Conservation (phyloP, 2,888 invertebrate species). For the Bursaphelenchus okinawaensis region DNA sequence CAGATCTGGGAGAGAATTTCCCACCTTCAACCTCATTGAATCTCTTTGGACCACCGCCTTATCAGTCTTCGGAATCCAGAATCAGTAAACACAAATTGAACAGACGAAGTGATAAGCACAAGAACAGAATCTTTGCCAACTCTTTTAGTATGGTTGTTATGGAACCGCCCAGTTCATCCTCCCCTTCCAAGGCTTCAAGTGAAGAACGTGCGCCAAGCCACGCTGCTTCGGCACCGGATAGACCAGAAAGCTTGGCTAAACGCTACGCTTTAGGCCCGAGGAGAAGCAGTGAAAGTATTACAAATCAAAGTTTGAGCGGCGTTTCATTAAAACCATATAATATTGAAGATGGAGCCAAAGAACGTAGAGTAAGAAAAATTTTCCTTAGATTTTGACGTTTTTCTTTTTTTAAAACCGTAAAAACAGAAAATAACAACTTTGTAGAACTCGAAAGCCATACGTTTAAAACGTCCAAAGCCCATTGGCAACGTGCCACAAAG, state of each 20-base stretch:
- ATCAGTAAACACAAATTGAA: slow-evolving; percentile 14
- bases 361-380: no score
- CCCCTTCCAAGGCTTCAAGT: not conserved
- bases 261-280: not conserved
- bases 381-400: no score
- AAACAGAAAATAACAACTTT: no score
- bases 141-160: slow-evolving; percentile 22
- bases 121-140: slow-evolving; percentile 24
- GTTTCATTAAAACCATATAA: not conserved
- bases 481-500: not conserved
- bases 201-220: slow-evolving; percentile 9
- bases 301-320: not conserved
- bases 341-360: no score
- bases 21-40: slow-evolving; percentile 17
- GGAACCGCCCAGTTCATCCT: slow-evolving; percentile 5
- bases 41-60: slow-evolving; percentile 46
- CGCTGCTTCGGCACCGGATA: slow-evolving; percentile 5
- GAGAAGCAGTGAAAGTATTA: not conserved
- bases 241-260: not conserved
- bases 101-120: slow-evolving; percentile 22
- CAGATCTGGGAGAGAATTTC: no score
- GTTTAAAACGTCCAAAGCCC: not conserved
- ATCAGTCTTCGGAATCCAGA: slow-evolving; percentile 4
- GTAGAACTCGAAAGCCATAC: not conserved
- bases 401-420: no score